Evolutionary conservation across 2,888 invertebrate genomes (phyloP).

Genomic region (Nemurella pictetii): DNA sequence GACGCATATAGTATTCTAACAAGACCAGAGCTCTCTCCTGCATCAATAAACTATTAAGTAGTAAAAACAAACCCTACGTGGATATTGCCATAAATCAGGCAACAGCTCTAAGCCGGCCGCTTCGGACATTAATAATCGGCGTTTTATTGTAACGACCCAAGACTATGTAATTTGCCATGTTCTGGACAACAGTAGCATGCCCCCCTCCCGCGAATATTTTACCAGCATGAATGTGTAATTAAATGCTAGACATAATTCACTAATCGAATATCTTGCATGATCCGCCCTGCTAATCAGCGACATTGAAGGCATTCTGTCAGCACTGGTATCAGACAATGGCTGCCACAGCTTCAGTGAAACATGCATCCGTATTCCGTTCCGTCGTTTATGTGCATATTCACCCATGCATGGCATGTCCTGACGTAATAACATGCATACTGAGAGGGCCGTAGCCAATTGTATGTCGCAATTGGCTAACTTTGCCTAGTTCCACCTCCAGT

Average conservation of each 20-base stretch:
- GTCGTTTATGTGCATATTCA: neutral
- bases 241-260: constrained; percentile 24
- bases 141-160: constrained; percentile 5
- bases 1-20: constrained; percentile 3
- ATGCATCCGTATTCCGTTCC: neutral
- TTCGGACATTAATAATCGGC: constrained; percentile 1
- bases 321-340: neutral
- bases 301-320: neutral
- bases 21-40: constrained; percentile 6
- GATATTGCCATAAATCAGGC: constrained; percentile 28
- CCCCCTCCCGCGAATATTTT: constrained; percentile 7
- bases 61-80: constrained; percentile 10
- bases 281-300: constrained; percentile 13
- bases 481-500: neutral
- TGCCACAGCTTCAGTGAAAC: neutral
- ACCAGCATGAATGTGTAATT: constrained; percentile 28
- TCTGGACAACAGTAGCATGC: neutral
- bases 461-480: neutral
- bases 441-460: neutral
- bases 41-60: constrained; percentile 28
- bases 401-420: neutral
- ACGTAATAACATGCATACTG: neutral
- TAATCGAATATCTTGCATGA: constrained; percentile 12
- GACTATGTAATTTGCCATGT: constrained; percentile 11
- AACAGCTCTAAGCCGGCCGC: neutral